Conservation (phyloP, 2,797 vertebrate genomes). For the Poecilia velifera region DNA sequence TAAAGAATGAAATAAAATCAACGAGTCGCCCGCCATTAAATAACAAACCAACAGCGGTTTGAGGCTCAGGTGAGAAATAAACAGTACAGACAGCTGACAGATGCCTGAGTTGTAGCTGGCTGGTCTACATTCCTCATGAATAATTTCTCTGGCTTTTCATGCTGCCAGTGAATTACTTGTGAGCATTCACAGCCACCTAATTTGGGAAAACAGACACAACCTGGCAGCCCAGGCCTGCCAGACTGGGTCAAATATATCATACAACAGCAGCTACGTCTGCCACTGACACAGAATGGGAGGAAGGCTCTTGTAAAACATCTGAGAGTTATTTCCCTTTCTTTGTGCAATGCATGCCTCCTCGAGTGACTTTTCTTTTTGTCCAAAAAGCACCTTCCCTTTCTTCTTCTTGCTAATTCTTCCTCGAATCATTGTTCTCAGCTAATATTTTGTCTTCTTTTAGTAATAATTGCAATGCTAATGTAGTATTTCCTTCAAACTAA, state of each 20-base stretch:
- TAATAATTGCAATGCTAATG: not conserved
- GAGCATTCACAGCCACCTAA: conserved; percentile 57
- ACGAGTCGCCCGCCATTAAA: conserved; percentile 49
- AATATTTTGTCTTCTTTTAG: not conserved
- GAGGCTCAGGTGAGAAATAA: conserved; percentile 70
- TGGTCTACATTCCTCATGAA: conserved; percentile 61
- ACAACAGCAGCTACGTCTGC: conserved; percentile 41
- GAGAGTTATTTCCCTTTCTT: conserved; percentile 22
- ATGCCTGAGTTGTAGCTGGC: conserved; percentile 57
- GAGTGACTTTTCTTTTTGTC: conserved; percentile 23
- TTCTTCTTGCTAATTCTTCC: conserved; percentile 8
- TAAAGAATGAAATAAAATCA: conserved; percentile 3
- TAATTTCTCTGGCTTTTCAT: conserved; percentile 63
- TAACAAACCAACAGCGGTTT: conserved; percentile 69
- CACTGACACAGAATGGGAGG: conserved; percentile 19
- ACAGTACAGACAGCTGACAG: conserved; percentile 76
- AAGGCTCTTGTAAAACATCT: conserved; percentile 35
- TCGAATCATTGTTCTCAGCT: conserved; percentile 8
- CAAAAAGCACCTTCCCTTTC: conserved; percentile 7
- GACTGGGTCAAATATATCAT: conserved; percentile 51
- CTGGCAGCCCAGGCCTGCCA: conserved; percentile 31
- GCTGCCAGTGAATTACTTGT: conserved; percentile 60
- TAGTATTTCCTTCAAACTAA: conserved; percentile 3
- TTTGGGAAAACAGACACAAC: conserved; percentile 48
- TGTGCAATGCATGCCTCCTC: conserved; percentile 35